Percentiles rank a stretch among this genome's conserved stretches.
Evolutionary conservation across 1,140 invertebrate species (phyloP).

Genomic region (Brachionus paranguensis): DNA sequence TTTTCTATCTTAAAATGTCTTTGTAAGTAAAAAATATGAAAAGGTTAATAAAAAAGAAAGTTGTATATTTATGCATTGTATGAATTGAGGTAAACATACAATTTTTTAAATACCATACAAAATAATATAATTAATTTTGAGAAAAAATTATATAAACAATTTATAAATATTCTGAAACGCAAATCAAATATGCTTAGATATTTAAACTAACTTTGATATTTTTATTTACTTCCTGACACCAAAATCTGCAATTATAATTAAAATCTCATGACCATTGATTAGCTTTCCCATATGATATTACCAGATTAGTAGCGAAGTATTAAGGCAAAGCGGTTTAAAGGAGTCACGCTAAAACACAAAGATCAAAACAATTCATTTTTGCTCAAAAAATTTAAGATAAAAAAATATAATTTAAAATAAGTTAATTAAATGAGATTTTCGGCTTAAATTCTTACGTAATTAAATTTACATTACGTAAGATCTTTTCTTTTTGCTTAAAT

Average conservation of each 20-base stretch:
- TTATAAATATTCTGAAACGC: not conserved
- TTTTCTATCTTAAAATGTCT: too few relatives aligned
- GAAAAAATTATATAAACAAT: not conserved
- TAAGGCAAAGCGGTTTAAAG: not conserved
- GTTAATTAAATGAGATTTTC: not conserved
- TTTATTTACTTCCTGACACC: not conserved
- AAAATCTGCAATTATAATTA: not conserved
- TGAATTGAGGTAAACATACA: too few relatives aligned
- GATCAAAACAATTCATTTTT: not conserved
- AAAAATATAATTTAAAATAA: not conserved
- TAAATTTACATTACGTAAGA: not conserved
- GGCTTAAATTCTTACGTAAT: not conserved
- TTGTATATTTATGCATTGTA: too few relatives aligned
- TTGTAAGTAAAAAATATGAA: too few relatives aligned
- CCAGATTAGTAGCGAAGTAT: not conserved
- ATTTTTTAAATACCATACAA: too few relatives aligned
- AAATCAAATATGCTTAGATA: not conserved
- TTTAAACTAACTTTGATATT: not conserved
- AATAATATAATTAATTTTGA: too few relatives aligned
- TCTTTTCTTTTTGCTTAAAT: not conserved
- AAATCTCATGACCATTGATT: not conserved
- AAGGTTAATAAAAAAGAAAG: too few relatives aligned
- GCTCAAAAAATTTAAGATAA: not conserved
- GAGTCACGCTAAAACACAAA: not conserved
- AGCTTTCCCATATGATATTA: not conserved